Base-by-base conservation (phyloP, 2,888 invertebrate genomes). In the Metacarcinus magister region DNA sequence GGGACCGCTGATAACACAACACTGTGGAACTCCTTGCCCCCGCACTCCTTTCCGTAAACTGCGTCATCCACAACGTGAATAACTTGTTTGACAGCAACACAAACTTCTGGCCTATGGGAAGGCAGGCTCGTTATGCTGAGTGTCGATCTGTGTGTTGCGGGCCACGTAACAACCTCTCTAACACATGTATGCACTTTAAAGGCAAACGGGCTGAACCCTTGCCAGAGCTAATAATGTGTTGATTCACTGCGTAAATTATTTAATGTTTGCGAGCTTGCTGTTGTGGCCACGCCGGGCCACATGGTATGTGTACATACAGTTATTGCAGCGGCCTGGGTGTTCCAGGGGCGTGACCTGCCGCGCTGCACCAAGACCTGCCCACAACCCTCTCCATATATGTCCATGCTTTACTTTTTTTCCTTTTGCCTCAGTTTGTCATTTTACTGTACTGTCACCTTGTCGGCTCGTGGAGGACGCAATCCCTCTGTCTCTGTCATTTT, bases 401-500 rank as follows among this genome's bases (percentile, higher is more conserved):
- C 32, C 82, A 13, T 28, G 82, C 16, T 82, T 8, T 7, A 8
- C 82, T 82, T 82, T 82, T 82, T 82, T 28, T 32, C 13, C 13
- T 10, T 8, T 75, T 54, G 28, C 75, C 82, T 82, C 82, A 16
- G 82, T 82, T 82, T 82, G 82, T 82, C 82, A 82, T 82, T 32
- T 28, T 16, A 28, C 82, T 82, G 82, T 82, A 82, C 82, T 82
- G 82, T 82, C 82, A 82, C 82, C 32, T 82, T 82, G 82, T 82
- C 82, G 28, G 82, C 23, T 13, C 32, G 2, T 23, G 82, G 82
- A 82, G 82, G 82, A 82, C 82, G 32, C 32, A 32, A 82, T 32
- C 82, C 10, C 82, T 82, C 82, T 82, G 82, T 82, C 82, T 82
- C 82, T 82, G 82, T 82, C 82, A 82, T 82, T 82, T 82, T 32